phyloP scores from a whole-genome alignment of 1,140 invertebrate genomes.

The Pachyrhynchus sulphureomaculatus region DNA sequence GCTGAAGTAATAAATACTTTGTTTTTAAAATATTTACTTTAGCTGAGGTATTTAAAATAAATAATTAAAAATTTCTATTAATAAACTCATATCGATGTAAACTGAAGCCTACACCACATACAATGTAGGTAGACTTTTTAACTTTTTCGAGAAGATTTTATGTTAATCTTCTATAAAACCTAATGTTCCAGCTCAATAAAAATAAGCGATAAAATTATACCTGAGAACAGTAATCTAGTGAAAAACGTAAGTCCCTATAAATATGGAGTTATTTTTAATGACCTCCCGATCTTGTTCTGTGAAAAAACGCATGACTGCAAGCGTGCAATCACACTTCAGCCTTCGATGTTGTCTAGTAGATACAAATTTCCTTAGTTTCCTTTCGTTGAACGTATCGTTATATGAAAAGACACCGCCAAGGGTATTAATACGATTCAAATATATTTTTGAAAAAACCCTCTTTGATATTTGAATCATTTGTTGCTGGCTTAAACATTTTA shows the following conservation, averaged over 20 bases:
- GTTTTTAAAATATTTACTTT: background rate
- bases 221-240: conserved; percentile 6
- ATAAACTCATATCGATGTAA: background rate
- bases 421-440: too few relatives aligned
- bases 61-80: conserved; percentile 3
- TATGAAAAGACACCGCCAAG: background rate
- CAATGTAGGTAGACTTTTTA: background rate
- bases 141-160: too few relatives aligned
- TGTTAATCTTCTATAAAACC: too few relatives aligned
- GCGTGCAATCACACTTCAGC: conserved; percentile 17
- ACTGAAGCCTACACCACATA: background rate
- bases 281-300: conserved; percentile 21
- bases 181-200: background rate
- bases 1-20: background rate
- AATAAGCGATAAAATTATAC: background rate
- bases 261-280: conserved; percentile 29
- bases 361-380: background rate
- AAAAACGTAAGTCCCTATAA: conserved; percentile 20
- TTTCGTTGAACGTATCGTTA: background rate
- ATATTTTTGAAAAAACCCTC: too few relatives aligned
- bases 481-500: too few relatives aligned
- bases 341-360: conserved; percentile 4
- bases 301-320: conserved; percentile 19
- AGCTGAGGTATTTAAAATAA: background rate
- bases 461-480: too few relatives aligned